phyloP scores from a whole-genome alignment of 2,797 vertebrate species.

The Scarus forsteni region DNA sequence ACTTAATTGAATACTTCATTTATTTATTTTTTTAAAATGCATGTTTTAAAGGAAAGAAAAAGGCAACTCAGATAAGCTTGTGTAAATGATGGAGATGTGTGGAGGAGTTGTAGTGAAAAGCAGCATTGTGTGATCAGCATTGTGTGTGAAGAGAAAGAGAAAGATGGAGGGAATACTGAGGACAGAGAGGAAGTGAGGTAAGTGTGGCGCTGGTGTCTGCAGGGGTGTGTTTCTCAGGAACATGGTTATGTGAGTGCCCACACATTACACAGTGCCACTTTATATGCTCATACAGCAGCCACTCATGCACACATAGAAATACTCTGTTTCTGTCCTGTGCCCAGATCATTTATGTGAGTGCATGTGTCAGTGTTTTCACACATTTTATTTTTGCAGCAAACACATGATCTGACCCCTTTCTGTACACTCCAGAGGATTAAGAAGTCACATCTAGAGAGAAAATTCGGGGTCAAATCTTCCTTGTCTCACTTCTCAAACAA shows the following conservation, averaged over 20 bases:
- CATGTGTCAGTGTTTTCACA: constrained; percentile 70
- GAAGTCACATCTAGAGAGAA: constrained; percentile 46
- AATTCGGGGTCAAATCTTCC: constrained; percentile 45
- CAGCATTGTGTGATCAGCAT: constrained; percentile 18
- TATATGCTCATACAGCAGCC: constrained; percentile 12
- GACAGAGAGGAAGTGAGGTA: constrained; percentile 28
- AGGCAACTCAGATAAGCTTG: constrained; percentile 4
- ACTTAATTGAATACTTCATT: too few relatives aligned
- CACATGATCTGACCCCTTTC: constrained; percentile 60
- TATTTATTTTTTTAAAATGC: too few relatives aligned
- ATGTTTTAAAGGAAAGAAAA: constrained; percentile 12
- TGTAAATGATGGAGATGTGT: constrained; percentile 30
- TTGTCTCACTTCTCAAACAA: constrained; percentile 36
- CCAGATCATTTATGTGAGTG: constrained; percentile 74
- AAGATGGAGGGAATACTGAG: constrained; percentile 20
- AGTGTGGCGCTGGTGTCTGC: constrained; percentile 47
- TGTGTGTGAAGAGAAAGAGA: constrained; percentile 30
- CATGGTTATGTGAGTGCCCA: constrained; percentile 55
- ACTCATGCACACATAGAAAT: constrained; percentile 22
- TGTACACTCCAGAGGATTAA: constrained; percentile 50
- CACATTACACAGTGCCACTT: constrained; percentile 39
- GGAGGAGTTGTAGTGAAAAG: constrained; percentile 35
- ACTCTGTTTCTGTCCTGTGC: constrained; percentile 37
- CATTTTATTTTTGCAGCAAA: constrained; percentile 51
- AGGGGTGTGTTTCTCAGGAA: constrained; percentile 61